phyloP scores from a whole-genome alignment of 2,797 vertebrate genomes.

The Gymnoscopelus microlampas region DNA sequence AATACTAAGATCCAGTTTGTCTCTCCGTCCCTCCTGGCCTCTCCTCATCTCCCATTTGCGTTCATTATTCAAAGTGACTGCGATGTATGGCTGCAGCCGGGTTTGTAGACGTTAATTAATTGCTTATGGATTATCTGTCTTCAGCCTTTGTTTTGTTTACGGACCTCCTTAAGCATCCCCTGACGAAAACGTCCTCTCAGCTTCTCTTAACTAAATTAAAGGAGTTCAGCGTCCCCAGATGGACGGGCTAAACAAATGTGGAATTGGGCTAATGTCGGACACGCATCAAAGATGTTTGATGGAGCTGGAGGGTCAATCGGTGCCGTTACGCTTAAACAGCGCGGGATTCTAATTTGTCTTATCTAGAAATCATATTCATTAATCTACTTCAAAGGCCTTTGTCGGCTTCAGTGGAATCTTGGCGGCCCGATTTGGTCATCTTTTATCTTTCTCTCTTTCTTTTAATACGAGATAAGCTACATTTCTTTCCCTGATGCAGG shows the following conservation, averaged over 20 bases:
- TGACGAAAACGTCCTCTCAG: conserved; percentile 70
- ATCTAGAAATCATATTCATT: conserved; percentile 58
- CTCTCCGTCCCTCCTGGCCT: conserved; percentile 14
- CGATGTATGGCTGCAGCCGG: conserved; percentile 54
- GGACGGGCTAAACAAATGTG: conserved; percentile 47
- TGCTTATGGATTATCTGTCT: conserved; percentile 83
- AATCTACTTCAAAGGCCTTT: conserved; percentile 47
- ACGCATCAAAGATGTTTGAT: conserved; percentile 39
- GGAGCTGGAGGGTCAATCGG: conserved; percentile 27
- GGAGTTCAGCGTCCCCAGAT: conserved; percentile 33
- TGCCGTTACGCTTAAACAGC: conserved; percentile 34
- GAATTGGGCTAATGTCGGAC: conserved; percentile 52
- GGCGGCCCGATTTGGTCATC: conserved; percentile 40
- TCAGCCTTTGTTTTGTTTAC: conserved; percentile 77
- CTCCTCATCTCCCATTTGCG: conserved; percentile 43
- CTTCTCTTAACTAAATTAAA: conserved; percentile 76
- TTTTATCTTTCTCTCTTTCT: background rate
- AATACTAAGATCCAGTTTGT: background rate
- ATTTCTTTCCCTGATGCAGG: conserved; percentile 25
- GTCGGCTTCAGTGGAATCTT: conserved; percentile 29
- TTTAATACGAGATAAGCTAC: conserved; percentile 48
- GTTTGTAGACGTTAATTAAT: conserved; percentile 72
- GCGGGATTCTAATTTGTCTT: conserved; percentile 52
- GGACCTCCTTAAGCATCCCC: conserved; percentile 65
- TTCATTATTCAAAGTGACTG: conserved; percentile 73